Percentiles rank a stretch among this genome's conserved stretches.
Evolutionary conservation across 2,797 vertebrate species (phyloP).

Genomic region (Halcyon badia): DNA sequence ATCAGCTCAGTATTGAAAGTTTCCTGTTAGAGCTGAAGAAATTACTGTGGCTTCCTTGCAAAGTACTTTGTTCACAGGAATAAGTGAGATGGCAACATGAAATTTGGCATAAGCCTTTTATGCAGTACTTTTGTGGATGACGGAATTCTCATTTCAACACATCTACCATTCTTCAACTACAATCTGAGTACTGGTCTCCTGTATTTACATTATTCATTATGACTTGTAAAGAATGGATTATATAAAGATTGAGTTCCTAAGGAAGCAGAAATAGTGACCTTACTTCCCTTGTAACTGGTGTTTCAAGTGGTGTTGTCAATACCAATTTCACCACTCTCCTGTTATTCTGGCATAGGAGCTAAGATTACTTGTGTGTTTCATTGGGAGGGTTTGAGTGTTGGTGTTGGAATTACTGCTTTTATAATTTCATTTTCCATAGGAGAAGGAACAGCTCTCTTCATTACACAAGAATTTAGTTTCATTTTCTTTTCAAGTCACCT

Average conservation of each 20-base stretch:
- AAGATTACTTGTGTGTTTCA: not conserved
- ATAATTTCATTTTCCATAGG: not conserved
- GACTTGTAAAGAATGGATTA: not conserved
- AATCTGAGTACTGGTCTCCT: not conserved
- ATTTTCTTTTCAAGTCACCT: not conserved
- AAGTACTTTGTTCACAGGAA: not conserved
- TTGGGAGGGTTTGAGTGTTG: not conserved
- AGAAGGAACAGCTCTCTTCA: not conserved
- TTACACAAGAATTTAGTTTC: not conserved
- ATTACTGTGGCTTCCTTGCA: not conserved
- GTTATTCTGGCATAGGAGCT: not conserved
- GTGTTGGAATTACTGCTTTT: not conserved
- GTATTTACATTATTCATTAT: not conserved
- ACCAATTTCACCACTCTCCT: not conserved
- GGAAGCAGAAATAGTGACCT: not conserved
- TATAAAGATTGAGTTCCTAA: not conserved
- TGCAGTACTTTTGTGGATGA: not conserved
- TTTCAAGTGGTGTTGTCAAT: not conserved
- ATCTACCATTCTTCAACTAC: not conserved
- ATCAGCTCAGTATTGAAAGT: not conserved
- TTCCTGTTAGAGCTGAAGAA: not conserved
- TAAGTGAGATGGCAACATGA: not conserved
- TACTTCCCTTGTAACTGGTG: not conserved
- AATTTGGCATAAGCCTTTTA: not conserved
- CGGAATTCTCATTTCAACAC: not conserved